A percentile compares a stretch with the other conserved stretches of the same genome.
These are phyloP conservation scores for Gerris buenoi DNA, from an alignment of 1,140 invertebrate genomes.

Conservation along the genomic window DNA sequence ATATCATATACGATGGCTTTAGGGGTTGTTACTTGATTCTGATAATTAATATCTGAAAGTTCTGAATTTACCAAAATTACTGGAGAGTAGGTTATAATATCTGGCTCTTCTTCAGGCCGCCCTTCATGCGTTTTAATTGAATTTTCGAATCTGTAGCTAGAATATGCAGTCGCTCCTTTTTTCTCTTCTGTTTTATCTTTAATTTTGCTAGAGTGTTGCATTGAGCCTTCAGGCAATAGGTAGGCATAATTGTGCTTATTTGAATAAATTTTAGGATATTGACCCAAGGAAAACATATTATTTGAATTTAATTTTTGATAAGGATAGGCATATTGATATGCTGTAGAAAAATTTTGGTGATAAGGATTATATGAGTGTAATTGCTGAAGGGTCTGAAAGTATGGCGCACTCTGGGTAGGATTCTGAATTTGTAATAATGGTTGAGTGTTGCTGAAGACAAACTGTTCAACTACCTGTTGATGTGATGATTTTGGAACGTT, in stretches of 20 bases:
- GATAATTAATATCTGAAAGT: background rate
- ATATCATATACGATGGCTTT: no score
- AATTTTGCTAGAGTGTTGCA: background rate
- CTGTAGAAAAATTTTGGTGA: background rate
- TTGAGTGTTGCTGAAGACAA: background rate
- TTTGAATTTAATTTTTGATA: background rate
- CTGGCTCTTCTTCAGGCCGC: no score
- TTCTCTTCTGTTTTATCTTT: background rate
- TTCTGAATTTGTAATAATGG: background rate
- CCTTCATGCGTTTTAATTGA: no score
- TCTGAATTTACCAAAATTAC: background rate
- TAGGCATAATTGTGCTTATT: background rate
- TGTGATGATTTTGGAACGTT: no score
- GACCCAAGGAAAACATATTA: background rate
- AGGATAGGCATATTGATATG: background rate
- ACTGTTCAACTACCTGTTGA: no score
- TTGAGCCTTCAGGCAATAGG: background rate
- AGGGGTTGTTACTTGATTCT: background rate
- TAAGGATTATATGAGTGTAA: background rate
- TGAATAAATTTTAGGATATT: background rate
- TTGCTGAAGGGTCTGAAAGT: background rate
- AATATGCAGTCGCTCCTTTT: background rate
- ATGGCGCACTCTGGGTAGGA: background rate
- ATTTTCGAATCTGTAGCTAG: background rate
- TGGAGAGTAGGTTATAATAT: background rate